Conservation (phyloP, 1,140 invertebrate genomes). For the Lutraria rhynchaena region DNA sequence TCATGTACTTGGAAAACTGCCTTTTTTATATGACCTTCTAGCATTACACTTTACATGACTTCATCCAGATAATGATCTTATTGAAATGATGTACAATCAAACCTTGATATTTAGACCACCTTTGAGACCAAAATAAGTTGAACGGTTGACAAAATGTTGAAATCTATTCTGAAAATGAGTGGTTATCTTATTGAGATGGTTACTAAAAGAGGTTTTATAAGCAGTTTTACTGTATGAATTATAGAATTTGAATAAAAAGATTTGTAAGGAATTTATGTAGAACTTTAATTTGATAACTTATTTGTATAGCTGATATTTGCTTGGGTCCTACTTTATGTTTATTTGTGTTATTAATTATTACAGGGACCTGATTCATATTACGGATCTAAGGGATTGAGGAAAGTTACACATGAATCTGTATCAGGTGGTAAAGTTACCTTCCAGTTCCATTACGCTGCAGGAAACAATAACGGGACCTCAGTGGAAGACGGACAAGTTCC, state of each 20-base stretch:
- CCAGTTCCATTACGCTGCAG: constrained; percentile 92
- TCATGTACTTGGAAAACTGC: too few relatives aligned
- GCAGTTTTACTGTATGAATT: neutral
- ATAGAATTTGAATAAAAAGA: neutral
- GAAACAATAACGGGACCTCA: constrained; percentile 95
- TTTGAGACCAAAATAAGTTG: too few relatives aligned
- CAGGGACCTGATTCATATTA: constrained; percentile 95
- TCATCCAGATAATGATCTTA: too few relatives aligned
- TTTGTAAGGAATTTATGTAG: neutral
- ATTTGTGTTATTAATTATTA: constrained; percentile 73
- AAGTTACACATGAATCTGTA: constrained; percentile 89
- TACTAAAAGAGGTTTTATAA: too few relatives aligned
- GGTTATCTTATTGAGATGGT: too few relatives aligned
- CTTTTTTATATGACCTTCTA: too few relatives aligned
- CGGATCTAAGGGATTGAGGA: constrained; percentile 91
- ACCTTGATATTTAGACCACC: too few relatives aligned
- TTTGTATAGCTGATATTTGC: neutral
- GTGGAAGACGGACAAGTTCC: constrained; percentile 96
- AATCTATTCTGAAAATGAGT: too few relatives aligned
- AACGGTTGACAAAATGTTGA: too few relatives aligned
- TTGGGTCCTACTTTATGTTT: neutral
- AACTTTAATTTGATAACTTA: neutral
- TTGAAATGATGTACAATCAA: too few relatives aligned
- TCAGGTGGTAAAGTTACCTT: constrained; percentile 90
- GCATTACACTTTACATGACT: too few relatives aligned